These are phyloP conservation scores for Dynastes maya DNA, from an alignment of 2,888 invertebrate genomes.

Conservation along the genomic window DNA sequence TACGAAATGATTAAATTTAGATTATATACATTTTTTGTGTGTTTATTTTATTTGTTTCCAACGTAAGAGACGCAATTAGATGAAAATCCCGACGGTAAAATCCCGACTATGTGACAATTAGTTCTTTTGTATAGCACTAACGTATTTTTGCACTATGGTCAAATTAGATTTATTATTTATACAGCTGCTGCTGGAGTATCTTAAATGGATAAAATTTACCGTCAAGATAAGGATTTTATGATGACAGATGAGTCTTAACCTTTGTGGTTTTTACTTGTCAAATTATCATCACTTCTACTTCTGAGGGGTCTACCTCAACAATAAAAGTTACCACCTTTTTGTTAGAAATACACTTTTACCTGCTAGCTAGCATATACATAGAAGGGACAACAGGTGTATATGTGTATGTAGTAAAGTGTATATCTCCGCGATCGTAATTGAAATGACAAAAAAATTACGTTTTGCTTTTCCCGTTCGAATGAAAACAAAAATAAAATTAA, in stretches of 20 bases:
- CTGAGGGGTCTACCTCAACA: conserved; percentile 44
- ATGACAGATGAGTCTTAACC: conserved; percentile 58
- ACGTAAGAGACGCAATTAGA: neutral
- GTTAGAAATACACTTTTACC: conserved; percentile 52
- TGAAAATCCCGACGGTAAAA: neutral
- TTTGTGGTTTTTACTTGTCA: conserved; percentile 58
- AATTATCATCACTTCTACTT: conserved; percentile 56
- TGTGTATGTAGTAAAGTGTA: neutral
- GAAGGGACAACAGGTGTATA: conserved; percentile 43
- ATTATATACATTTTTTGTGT: conserved; percentile 14
- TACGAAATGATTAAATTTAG: conserved; percentile 36
- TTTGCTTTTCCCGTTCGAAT: neutral
- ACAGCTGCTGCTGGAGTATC: neutral
- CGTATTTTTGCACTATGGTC: neutral
- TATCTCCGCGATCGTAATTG: neutral
- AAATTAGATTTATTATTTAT: too few species aligned
- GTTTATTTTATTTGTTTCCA: neutral
- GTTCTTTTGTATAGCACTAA: neutral
- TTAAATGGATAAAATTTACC: conserved; percentile 18
- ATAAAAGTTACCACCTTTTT: conserved; percentile 49
- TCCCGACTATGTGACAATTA: neutral
- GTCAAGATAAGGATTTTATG: conserved; percentile 52
- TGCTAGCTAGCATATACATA: conserved; percentile 43
- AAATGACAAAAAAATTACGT: neutral
- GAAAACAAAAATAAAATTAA: neutral